Percentiles rank a stretch among this genome's conserved stretches.
Evolutionary conservation across 2,113 vertebrate genomes (phyloP).

Genomic region (Cyprinodon variegatus): DNA sequence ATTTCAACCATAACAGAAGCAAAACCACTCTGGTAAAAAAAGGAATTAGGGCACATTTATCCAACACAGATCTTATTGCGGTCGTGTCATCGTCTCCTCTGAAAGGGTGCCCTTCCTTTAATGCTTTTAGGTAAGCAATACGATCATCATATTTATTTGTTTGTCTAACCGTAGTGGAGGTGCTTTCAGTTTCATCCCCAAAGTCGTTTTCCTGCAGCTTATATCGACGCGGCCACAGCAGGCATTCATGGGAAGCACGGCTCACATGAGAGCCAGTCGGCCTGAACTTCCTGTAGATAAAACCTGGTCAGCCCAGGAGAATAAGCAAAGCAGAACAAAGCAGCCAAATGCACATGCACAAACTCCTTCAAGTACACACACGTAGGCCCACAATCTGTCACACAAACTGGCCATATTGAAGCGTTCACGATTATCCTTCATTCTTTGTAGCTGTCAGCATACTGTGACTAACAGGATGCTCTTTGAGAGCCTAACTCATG

Average conservation of each 20-base stretch:
- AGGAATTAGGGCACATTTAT: conserved; percentile 42
- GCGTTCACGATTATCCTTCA: conserved; percentile 64
- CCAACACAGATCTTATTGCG: conserved; percentile 42
- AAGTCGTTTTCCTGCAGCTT: conserved; percentile 19
- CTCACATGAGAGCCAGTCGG: conserved; percentile 75
- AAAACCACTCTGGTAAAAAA: conserved; percentile 37
- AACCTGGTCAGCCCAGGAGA: conserved; percentile 63
- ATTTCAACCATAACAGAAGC: conserved; percentile 37
- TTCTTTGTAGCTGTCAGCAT: conserved; percentile 71
- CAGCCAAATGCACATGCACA: conserved; percentile 32
- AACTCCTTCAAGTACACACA: conserved; percentile 32
- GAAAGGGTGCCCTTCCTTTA: conserved; percentile 12
- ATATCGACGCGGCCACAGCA: conserved; percentile 49
- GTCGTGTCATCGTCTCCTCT: conserved; percentile 31
- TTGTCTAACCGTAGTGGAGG: conserved; percentile 34
- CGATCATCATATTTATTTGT: conserved; percentile 46
- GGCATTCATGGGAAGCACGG: conserved; percentile 72
- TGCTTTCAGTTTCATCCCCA: conserved; percentile 15
- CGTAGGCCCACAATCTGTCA: conserved; percentile 52
- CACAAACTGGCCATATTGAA: conserved; percentile 67
- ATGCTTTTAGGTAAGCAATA: conserved; percentile 50
- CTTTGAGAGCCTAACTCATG: conserved; percentile 59
- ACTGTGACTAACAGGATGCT: conserved; percentile 76
- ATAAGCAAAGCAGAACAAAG: conserved; percentile 66
- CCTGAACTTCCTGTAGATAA: conserved; percentile 82